Conservation (phyloP, 2,888 invertebrate species). For the Gymnoscelis rufifasciata region DNA sequence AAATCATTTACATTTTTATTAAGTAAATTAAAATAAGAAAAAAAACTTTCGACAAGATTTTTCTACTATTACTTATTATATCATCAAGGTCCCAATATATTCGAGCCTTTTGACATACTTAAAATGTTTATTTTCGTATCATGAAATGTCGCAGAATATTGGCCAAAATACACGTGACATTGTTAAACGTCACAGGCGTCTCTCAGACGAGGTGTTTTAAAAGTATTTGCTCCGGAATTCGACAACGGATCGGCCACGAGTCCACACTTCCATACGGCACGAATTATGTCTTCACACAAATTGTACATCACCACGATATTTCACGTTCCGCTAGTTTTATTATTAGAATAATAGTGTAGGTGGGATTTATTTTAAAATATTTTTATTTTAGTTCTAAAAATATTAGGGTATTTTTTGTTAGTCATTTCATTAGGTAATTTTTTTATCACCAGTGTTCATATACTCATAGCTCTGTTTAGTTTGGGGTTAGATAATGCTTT, state of each 20-base stretch:
- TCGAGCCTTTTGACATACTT: not conserved
- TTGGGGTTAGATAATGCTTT: too few relatives aligned
- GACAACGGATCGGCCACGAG: constrained; percentile 31
- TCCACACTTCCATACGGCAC: constrained; percentile 23
- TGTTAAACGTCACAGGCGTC: constrained; percentile 50
- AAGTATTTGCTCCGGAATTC: constrained; percentile 45
- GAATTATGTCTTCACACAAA: constrained; percentile 5
- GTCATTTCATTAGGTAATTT: not conserved
- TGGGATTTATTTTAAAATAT: too few relatives aligned
- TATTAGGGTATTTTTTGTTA: not conserved
- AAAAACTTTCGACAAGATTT: too few relatives aligned
- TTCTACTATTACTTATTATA: too few relatives aligned
- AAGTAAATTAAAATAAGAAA: too few relatives aligned
- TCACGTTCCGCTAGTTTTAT: not conserved
- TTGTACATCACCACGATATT: not conserved
- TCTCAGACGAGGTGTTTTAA: constrained; percentile 45
- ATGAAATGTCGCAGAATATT: constrained; percentile 30
- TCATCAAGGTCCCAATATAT: too few relatives aligned
- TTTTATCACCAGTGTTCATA: too few relatives aligned
- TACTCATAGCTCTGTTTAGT: too few relatives aligned
- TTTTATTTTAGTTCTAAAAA: too few relatives aligned
- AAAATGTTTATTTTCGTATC: constrained; percentile 1
- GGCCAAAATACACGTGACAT: constrained; percentile 43
- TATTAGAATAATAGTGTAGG: too few relatives aligned
- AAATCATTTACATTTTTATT: too few relatives aligned